Percentiles rank a stretch among this genome's conserved stretches.
Conservation (phyloP, 2,113 vertebrate species). For the Clupea harengus region DNA sequence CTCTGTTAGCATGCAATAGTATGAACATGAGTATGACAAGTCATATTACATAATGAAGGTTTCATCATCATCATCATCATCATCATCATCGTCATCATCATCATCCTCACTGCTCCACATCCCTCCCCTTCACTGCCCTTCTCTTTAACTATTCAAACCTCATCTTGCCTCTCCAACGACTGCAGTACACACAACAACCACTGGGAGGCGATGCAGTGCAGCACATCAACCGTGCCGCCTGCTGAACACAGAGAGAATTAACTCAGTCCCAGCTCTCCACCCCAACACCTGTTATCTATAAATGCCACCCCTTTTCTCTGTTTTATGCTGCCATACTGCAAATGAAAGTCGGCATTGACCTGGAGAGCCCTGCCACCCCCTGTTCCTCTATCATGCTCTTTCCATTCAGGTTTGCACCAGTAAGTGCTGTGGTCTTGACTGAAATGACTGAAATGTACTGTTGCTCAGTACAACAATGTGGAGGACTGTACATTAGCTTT, state of each 20-base stretch:
- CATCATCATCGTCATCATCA: no score
- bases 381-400: not conserved
- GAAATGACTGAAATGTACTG: not conserved
- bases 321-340: not conserved
- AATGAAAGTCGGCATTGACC: not conserved
- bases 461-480: not conserved
- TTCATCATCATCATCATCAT: not conserved
- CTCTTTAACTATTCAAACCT: not conserved
- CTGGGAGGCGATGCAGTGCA: constrained; percentile 50
- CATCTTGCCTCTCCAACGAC: not conserved
- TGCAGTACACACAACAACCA: constrained; percentile 30
- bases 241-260: not conserved
- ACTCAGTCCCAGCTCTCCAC: not conserved
- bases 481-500: not conserved
- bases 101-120: not conserved
- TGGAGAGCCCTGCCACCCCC: not conserved
- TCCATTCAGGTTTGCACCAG: constrained; percentile 10
- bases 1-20: not conserved
- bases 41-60: constrained; percentile 4
- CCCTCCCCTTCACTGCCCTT: not conserved
- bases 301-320: constrained; percentile 13
- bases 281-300: constrained; percentile 24
- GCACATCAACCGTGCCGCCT: constrained; percentile 19
- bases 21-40: no score
- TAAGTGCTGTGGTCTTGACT: constrained; percentile 18